phyloP scores from a whole-genome alignment of 2,797 vertebrate genomes.

The Falco concolor region DNA sequence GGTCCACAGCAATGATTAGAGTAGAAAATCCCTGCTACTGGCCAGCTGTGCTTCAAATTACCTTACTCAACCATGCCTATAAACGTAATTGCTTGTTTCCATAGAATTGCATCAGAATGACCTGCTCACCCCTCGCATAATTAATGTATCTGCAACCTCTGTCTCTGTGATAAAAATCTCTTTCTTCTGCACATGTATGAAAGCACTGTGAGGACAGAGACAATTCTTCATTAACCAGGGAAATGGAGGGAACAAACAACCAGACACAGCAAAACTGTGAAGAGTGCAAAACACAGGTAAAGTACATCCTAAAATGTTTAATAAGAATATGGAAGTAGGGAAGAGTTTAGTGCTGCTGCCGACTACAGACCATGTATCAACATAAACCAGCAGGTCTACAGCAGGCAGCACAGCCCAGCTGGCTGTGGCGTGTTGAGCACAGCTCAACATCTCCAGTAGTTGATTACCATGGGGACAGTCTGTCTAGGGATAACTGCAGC shows the following conservation, averaged over 20 bases:
- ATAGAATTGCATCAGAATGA: conserved; percentile 30
- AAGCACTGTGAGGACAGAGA: background rate
- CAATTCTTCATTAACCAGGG: background rate
- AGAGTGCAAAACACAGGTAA: background rate
- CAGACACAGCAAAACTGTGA: background rate
- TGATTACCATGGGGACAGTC: background rate
- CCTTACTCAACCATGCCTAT: conserved; percentile 1
- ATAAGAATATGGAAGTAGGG: background rate
- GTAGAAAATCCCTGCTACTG: conserved; percentile 35
- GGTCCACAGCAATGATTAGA: conserved; percentile 30
- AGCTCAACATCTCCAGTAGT: background rate
- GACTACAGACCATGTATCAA: background rate
- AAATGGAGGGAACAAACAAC: background rate
- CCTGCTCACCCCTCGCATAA: background rate
- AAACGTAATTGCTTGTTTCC: conserved; percentile 32
- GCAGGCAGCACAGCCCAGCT: background rate
- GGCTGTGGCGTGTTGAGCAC: background rate
- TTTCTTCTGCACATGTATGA: background rate
- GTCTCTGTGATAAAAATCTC: background rate
- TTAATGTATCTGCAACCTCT: background rate
- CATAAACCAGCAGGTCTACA: background rate
- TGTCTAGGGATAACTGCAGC: background rate
- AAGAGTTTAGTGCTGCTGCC: background rate
- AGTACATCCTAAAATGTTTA: background rate
- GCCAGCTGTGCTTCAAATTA: conserved; percentile 36